Evolutionary conservation across 2,113 vertebrate species (phyloP).

Genomic region (Sinosuthora webbiana): DNA sequence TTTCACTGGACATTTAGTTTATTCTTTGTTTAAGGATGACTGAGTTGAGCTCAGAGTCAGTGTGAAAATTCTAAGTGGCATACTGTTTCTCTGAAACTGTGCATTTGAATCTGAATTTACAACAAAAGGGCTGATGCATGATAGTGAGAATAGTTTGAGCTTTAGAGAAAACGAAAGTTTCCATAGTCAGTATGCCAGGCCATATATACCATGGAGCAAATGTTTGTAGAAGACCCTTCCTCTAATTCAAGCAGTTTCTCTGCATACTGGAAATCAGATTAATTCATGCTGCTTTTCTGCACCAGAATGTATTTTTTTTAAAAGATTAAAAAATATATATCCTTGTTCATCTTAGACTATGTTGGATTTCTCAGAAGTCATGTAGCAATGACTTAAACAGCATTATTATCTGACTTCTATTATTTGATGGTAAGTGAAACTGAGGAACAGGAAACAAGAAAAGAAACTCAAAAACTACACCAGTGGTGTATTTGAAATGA

Average conservation of each 20-base stretch:
- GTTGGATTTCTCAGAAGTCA: slow-evolving; percentile 12
- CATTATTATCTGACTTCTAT: background rate
- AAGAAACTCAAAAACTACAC: slow-evolving; percentile 12
- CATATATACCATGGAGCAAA: background rate
- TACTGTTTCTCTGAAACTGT: background rate
- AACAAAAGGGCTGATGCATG: background rate
- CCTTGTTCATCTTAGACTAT: background rate
- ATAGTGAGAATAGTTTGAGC: background rate
- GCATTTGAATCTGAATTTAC: background rate
- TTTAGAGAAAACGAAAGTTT: background rate
- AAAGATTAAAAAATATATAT: background rate
- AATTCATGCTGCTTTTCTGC: background rate
- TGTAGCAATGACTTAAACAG: background rate
- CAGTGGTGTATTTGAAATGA: slow-evolving; percentile 7
- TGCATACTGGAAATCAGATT: background rate
- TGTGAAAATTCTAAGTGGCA: background rate
- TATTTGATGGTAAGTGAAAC: slow-evolving; percentile 16
- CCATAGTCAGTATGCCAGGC: background rate
- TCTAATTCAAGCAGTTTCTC: background rate
- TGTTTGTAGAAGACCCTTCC: background rate
- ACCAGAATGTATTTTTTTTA: background rate
- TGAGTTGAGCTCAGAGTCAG: background rate
- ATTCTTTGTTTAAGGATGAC: background rate
- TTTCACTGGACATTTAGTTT: background rate
- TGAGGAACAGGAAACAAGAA: background rate